Conservation (phyloP, 1,140 invertebrate species). For the Calosoma granatense region DNA sequence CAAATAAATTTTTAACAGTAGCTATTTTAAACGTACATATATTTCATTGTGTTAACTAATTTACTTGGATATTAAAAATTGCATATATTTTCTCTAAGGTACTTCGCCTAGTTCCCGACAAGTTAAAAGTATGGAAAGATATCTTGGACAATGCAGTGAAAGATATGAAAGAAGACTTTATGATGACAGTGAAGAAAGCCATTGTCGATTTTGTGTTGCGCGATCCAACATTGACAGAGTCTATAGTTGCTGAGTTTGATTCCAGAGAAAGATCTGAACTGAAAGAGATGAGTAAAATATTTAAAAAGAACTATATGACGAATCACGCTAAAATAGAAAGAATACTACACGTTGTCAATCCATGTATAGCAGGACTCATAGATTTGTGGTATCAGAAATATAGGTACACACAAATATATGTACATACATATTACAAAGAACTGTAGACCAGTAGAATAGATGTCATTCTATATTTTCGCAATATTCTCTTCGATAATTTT, state of each 20-base stretch:
- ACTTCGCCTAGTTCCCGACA: slow-evolving; percentile 37
- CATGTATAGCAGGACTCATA: slow-evolving; percentile 68
- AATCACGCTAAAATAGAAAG: slow-evolving; percentile 41
- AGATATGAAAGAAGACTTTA: slow-evolving; percentile 68
- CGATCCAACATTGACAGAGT: slow-evolving; percentile 49
- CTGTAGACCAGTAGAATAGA: neutral
- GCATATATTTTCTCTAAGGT: slow-evolving; percentile 26
- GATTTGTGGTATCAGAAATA: slow-evolving; percentile 74
- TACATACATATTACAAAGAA: too few species aligned
- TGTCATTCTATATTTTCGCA: neutral
- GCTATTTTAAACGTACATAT: neutral
- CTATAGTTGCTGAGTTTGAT: slow-evolving; percentile 30
- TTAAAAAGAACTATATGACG: slow-evolving; percentile 42
- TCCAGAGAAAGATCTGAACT: slow-evolving; percentile 47
- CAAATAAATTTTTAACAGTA: neutral
- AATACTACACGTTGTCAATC: slow-evolving; percentile 69
- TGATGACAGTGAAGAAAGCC: slow-evolving; percentile 77
- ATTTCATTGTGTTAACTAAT: neutral
- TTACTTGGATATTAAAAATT: neutral
- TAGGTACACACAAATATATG: slow-evolving; percentile 52
- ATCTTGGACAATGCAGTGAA: slow-evolving; percentile 45
- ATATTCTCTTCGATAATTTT: neutral
- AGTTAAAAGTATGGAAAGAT: slow-evolving; percentile 46
- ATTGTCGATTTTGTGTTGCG: slow-evolving; percentile 79
- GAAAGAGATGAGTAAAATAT: slow-evolving; percentile 51